Conservation (phyloP, 2,113 vertebrate genomes). For the Paraplagusia blochii region DNA sequence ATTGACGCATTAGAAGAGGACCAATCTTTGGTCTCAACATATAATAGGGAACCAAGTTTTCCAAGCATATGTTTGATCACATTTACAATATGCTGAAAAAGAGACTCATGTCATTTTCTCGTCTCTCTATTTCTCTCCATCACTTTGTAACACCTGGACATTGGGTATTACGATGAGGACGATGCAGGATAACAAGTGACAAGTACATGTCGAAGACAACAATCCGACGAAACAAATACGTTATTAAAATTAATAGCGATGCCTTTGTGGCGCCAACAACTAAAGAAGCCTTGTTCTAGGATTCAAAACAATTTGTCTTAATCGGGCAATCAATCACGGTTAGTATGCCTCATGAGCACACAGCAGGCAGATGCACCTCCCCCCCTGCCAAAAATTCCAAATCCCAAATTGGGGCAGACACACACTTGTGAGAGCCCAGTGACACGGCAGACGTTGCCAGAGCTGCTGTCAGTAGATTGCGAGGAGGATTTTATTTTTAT, state of each 20-base stretch:
- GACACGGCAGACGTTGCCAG: constrained; percentile 44
- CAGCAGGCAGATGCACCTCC: constrained; percentile 60
- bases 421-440: constrained; percentile 40
- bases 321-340: constrained; percentile 69
- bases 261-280: constrained; percentile 53
- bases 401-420: constrained; percentile 60
- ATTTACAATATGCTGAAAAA: too few species aligned
- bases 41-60: too few species aligned
- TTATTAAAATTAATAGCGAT: constrained; percentile 56
- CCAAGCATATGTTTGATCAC: too few species aligned
- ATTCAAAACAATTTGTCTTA: constrained; percentile 64
- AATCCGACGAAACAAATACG: constrained; percentile 20
- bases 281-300: constrained; percentile 45
- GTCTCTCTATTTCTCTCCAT: too few species aligned
- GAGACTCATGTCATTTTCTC: too few species aligned
- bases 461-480: constrained; percentile 33
- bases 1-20: too few species aligned
- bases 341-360: constrained; percentile 49
- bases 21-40: too few species aligned
- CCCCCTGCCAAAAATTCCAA: constrained; percentile 48
- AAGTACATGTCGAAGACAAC: constrained; percentile 30
- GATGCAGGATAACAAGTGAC: constrained; percentile 15
- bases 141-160: too few species aligned
- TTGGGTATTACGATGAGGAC: background rate
- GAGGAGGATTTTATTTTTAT: constrained; percentile 49